A percentile compares a stretch with the other conserved stretches of the same genome.
Conservation (phyloP, 2,888 invertebrate genomes). For the Unio delphinus region DNA sequence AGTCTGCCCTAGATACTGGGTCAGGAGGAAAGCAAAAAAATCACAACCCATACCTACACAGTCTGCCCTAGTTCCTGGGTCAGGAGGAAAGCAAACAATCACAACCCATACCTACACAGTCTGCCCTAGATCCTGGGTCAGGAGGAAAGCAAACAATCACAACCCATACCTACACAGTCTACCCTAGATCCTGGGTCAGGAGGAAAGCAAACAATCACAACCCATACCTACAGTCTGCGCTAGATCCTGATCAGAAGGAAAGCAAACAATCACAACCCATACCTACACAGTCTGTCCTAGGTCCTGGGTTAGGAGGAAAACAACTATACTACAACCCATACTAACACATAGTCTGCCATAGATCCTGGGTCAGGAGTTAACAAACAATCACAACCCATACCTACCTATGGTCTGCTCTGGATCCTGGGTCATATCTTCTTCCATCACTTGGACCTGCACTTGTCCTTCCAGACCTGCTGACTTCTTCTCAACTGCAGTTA, state of each 20-base stretch:
- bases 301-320: too few relatives aligned
- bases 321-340: too few relatives aligned
- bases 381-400: neutral
- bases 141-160: too few relatives aligned
- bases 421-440: constrained; percentile 47
- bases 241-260: too few relatives aligned
- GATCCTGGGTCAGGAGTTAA: neutral
- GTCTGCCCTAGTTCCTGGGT: constrained; percentile 43
- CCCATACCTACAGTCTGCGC: too few relatives aligned
- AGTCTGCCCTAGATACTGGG: neutral
- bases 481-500: constrained; percentile 6
- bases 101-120: neutral
- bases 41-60: constrained; percentile 2
- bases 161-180: too few relatives aligned
- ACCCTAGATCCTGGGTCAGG: too few relatives aligned
- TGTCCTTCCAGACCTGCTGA: too few relatives aligned
- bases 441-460: constrained; percentile 13
- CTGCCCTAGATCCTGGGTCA: too few relatives aligned
- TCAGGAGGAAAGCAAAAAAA: neutral
- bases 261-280: too few relatives aligned
- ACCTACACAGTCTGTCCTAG: too few relatives aligned
- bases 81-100: constrained; percentile 25
- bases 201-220: too few relatives aligned
- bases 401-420: constrained; percentile 26
- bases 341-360: neutral